phyloP scores from a whole-genome alignment of 2,888 invertebrate genomes.

The Yponomeuta plumbellus region DNA sequence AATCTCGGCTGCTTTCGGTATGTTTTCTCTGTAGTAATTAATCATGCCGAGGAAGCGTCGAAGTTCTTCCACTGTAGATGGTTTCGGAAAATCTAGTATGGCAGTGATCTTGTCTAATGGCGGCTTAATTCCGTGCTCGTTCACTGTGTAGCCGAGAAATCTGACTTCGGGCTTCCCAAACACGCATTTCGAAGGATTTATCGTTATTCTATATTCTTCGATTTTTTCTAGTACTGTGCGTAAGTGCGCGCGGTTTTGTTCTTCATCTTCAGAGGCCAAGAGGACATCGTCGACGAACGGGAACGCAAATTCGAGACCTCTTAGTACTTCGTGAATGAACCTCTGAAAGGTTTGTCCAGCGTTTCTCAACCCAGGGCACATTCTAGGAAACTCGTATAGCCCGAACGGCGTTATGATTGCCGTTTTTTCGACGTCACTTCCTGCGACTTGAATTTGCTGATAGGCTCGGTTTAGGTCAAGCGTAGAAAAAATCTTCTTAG shows the following conservation, averaged over 20 bases:
- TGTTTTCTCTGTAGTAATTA: slow-evolving; percentile 18
- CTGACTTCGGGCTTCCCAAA: slow-evolving; percentile 7
- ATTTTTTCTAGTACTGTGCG: slow-evolving; percentile 19
- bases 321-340: slow-evolving; percentile 13
- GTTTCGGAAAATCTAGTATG: slow-evolving; percentile 15
- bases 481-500: slow-evolving; percentile 23
- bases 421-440: slow-evolving; percentile 24
- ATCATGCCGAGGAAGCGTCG: no score
- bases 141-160: slow-evolving; percentile 16
- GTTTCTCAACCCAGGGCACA: no score
- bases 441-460: no score
- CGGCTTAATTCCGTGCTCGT: slow-evolving; percentile 15
- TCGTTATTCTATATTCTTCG: slow-evolving; percentile 17
- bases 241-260: slow-evolving; percentile 20
- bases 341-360: slow-evolving; percentile 19
- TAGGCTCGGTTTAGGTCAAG: slow-evolving; percentile 24
- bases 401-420: slow-evolving; percentile 41
- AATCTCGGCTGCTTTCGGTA: slow-evolving; percentile 15
- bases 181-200: slow-evolving; percentile 12
- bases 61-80: slow-evolving; percentile 13
- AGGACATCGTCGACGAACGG: slow-evolving; percentile 34
- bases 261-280: slow-evolving; percentile 24
- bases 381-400: slow-evolving; percentile 31
- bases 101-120: slow-evolving; percentile 8
- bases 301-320: slow-evolving; percentile 19